Percentiles rank a stretch among this genome's conserved stretches.
phyloP scores from a whole-genome alignment of 2,888 invertebrate species.

The Nudaria mundana region DNA sequence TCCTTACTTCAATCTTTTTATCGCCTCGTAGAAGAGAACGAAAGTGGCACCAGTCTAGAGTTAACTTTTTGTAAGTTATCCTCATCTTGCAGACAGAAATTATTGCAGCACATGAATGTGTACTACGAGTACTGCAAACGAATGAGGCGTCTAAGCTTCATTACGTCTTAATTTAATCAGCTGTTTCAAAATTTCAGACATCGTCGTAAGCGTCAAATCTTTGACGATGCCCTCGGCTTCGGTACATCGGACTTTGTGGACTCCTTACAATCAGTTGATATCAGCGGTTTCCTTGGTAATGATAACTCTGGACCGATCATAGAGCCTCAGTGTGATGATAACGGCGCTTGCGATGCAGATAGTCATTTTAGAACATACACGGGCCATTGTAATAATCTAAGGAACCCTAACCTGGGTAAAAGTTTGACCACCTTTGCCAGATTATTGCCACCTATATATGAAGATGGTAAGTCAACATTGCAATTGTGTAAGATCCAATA shows the following conservation, averaged over 20 bases:
- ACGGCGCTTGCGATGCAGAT: slow-evolving; percentile 86
- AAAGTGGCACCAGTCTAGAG: too few relatives aligned
- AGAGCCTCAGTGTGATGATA: slow-evolving; percentile 87
- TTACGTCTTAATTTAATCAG: too few relatives aligned
- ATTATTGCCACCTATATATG: slow-evolving; percentile 91
- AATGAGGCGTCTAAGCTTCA: too few relatives aligned
- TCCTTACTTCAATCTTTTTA: too few relatives aligned
- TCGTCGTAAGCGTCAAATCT: slow-evolving; percentile 87
- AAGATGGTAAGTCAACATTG: slow-evolving; percentile 84
- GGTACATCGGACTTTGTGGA: slow-evolving; percentile 84
- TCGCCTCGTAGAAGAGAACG: too few relatives aligned
- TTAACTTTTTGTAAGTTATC: too few relatives aligned
- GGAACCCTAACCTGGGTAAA: slow-evolving; percentile 91
- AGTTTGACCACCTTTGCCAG: slow-evolving; percentile 92
- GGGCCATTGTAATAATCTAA: slow-evolving; percentile 93
- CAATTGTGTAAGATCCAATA: not conserved
- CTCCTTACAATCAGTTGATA: slow-evolving; percentile 89
- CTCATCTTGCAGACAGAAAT: too few relatives aligned
- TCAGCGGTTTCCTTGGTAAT: slow-evolving; percentile 85
- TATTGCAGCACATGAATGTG: too few relatives aligned
- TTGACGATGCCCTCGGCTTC: slow-evolving; percentile 80
- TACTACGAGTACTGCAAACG: too few relatives aligned
- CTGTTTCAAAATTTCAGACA: slow-evolving; percentile 43
- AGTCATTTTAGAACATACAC: slow-evolving; percentile 87
- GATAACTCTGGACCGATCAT: slow-evolving; percentile 82